phyloP scores from a whole-genome alignment of 2,113 vertebrate species.

The Pimephales promelas region DNA sequence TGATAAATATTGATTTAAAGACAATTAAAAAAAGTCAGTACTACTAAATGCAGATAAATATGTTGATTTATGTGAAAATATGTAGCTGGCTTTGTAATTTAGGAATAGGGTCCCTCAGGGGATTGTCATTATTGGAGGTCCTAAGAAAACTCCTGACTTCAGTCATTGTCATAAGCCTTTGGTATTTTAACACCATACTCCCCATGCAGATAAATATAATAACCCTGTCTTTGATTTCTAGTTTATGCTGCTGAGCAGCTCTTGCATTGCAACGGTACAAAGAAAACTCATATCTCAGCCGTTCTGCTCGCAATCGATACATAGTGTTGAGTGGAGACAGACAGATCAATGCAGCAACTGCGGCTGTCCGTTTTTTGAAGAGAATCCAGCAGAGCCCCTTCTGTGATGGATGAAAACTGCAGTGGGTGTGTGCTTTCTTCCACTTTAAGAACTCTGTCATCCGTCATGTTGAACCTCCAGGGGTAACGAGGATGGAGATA shows the following conservation, averaged over 20 bases:
- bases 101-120: background rate
- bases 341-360: conserved; percentile 41
- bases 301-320: conserved; percentile 33
- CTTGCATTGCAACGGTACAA: conserved; percentile 10
- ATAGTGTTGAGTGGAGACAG: conserved; percentile 26
- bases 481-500: conserved; percentile 35
- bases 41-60: background rate
- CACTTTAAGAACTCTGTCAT: conserved; percentile 35
- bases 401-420: conserved; percentile 43
- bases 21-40: background rate
- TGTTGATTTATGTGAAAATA: too few species aligned
- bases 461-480: conserved; percentile 37
- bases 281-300: conserved; percentile 43
- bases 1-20: background rate
- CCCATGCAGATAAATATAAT: conserved; percentile 27
- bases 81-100: too few species aligned
- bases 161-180: background rate
- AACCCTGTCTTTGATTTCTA: background rate
- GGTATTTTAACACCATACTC: background rate
- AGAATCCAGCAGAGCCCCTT: conserved; percentile 7
- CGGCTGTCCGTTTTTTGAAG: background rate
- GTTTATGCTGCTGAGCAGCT: conserved; percentile 16
- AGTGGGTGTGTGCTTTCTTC: conserved; percentile 29
- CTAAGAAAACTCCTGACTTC: background rate
- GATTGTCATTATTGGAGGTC: background rate